Conservation (phyloP, 2,797 vertebrate species). For the Chrysolophus pictus region DNA sequence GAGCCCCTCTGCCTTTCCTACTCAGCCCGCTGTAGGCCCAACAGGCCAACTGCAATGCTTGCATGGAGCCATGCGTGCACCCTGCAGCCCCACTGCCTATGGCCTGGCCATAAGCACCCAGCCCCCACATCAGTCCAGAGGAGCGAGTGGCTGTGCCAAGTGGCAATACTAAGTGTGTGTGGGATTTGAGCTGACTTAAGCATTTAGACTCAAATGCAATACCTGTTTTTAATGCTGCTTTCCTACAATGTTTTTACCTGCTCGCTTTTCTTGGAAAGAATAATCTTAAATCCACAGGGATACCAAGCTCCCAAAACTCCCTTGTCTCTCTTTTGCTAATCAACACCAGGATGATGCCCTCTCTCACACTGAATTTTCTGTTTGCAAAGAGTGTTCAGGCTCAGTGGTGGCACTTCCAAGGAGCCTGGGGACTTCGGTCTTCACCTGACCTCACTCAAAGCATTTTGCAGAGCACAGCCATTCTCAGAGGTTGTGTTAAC, state of each 20-base stretch:
- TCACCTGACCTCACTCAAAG: not conserved
- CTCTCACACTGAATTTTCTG: not conserved
- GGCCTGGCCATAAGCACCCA: not conserved
- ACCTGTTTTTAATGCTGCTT: not conserved
- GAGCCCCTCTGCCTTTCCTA: not conserved
- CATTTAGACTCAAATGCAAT: not conserved
- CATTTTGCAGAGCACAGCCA: not conserved
- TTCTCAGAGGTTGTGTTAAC: not conserved
- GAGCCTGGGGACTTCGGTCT: not conserved
- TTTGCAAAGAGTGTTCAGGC: not conserved
- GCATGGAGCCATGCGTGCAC: fast-evolving
- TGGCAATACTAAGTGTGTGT: fast-evolving
- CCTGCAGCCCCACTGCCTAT: not conserved
- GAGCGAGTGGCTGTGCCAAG: fast-evolving
- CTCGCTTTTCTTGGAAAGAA: not conserved
- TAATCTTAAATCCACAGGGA: not conserved
- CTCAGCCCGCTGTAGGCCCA: too few species aligned
- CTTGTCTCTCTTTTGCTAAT: not conserved
- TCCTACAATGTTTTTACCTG: not conserved
- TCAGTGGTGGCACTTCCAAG: not conserved
- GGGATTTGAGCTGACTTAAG: fast-evolving
- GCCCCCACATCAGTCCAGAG: fast-evolving
- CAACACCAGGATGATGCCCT: not conserved
- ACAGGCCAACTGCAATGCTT: fast-evolving
- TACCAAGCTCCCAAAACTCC: not conserved